These are phyloP conservation scores for Cynoglossus semilaevis DNA, from an alignment of 2,113 vertebrate genomes.

Conservation along the genomic window DNA sequence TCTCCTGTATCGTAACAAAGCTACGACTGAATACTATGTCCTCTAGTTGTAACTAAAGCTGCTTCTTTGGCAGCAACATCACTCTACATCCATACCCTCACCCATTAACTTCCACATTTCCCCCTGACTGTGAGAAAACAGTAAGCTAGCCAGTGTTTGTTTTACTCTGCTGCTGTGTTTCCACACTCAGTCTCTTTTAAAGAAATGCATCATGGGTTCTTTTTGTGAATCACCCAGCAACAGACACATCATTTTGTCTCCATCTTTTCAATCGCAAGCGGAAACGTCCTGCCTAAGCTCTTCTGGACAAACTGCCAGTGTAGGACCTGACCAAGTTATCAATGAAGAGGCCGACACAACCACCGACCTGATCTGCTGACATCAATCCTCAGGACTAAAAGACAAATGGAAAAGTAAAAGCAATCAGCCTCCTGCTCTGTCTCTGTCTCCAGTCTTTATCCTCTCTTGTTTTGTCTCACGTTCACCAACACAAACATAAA, in stretches of 20 bases:
- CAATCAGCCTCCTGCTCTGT: too few relatives aligned
- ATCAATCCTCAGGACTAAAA: too few relatives aligned
- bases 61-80: slow-evolving; percentile 4
- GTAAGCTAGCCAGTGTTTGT: slow-evolving; percentile 66
- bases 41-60: too few relatives aligned
- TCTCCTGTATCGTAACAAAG: too few relatives aligned
- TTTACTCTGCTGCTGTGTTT: slow-evolving; percentile 65
- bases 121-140: slow-evolving; percentile 56
- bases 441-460: too few relatives aligned
- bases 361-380: slow-evolving; percentile 74
- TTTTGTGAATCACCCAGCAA: too few relatives aligned
- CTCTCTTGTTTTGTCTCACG: too few relatives aligned
- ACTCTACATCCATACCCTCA: slow-evolving; percentile 14
- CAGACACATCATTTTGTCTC: slow-evolving; percentile 75
- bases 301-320: slow-evolving; percentile 67
- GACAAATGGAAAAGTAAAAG: too few relatives aligned
- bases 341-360: slow-evolving; percentile 72
- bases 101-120: slow-evolving; percentile 46
- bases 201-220: slow-evolving; percentile 70
- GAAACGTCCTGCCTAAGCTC: slow-evolving; percentile 66
- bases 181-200: slow-evolving; percentile 23
- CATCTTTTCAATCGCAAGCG: slow-evolving; percentile 71
- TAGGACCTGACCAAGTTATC: slow-evolving; percentile 80
- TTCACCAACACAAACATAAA: too few relatives aligned
- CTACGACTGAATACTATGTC: too few relatives aligned